Base-by-base conservation (phyloP, 2,888 invertebrate genomes). In the Byasa hedistus region DNA sequence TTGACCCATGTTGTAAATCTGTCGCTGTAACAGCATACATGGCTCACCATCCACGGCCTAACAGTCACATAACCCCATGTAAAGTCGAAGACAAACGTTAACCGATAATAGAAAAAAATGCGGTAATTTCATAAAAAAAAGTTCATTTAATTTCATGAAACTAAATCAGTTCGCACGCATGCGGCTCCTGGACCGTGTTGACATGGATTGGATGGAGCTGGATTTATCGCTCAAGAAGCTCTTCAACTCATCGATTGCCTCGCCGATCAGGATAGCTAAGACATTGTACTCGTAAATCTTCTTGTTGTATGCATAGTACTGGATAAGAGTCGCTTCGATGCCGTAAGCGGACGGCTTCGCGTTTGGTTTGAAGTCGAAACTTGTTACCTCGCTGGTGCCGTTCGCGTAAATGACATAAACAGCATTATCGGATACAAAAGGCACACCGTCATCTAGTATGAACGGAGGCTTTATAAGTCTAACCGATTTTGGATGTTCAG, bases 261-360 rank as follows among this genome's bases (percentile, higher is more conserved):
- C 73, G 1, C 72, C 66, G 0, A 72, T 19, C 1, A 57, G 0
- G 22, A 68, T 22, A 0, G 60, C 22, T 27, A 69, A 21, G 1
- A 87, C 23, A 57, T 87, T 85, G 71, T 82, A 86, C 68, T 83
- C 79, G 36, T 87, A 88, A 22, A 88, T 83, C 2, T 79, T 83
- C 69, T 87, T 85, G 4, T 87, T 72, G 68, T 81, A 79, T 23
- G 73, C 85, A n/a, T 76, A 82, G 66, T 81, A 87, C 21, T 85
- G 80, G 1, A 85, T 73, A 0, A 87, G 65, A 0, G 81, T 74
- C 0, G 76, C 80, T 68, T 86, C 87, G 61, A 80, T 68, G 0
- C 79, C 72, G 51, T 75, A 82, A 7, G 87, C 87, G 0, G 83
- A 72, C 0, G 86, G 85, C 17, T 73, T 77, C 0, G 72, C 74